These are phyloP conservation scores for Poeciliopsis infans DNA, from an alignment of 2,797 vertebrate genomes.

Conservation along the genomic window DNA sequence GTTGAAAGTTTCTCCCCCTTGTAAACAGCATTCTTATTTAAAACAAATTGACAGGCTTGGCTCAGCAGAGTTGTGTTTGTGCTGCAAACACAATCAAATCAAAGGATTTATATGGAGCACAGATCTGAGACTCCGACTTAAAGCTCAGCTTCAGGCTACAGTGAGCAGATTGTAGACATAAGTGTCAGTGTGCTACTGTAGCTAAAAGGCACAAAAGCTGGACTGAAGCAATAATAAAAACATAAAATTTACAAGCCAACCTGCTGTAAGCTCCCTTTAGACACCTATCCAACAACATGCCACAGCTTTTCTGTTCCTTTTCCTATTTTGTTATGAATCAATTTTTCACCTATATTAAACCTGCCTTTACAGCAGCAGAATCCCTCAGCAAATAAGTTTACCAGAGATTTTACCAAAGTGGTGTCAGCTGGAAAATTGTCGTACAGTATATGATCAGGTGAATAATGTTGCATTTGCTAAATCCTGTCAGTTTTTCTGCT, in stretches of 20 bases:
- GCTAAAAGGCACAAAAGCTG: constrained; percentile 1
- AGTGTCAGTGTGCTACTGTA: not conserved
- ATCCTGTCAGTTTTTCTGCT: not conserved
- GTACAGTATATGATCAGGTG: not conserved
- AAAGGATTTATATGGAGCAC: constrained; percentile 17
- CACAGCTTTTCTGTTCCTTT: not conserved
- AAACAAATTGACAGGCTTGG: constrained; percentile 20
- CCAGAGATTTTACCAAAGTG: not conserved
- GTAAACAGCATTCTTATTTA: constrained; percentile 27
- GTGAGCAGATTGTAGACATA: not conserved
- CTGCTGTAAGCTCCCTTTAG: not conserved
- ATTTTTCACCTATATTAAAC: not conserved
- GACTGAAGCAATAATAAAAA: not conserved
- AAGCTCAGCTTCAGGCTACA: constrained; percentile 3
- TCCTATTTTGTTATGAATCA: not conserved
- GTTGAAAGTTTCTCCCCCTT: constrained; percentile 15
- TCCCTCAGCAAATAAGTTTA: not conserved
- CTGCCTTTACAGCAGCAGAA: not conserved
- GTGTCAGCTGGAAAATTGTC: not conserved
- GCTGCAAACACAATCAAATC: constrained; percentile 23
- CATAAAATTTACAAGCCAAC: not conserved
- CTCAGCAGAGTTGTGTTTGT: constrained; percentile 12
- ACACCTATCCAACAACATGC: not conserved
- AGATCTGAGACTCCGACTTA: constrained; percentile 17
- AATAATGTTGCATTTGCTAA: not conserved